These are phyloP conservation scores for Ooceraea biroi DNA, from an alignment of 1,140 invertebrate species.

Conservation along the genomic window DNA sequence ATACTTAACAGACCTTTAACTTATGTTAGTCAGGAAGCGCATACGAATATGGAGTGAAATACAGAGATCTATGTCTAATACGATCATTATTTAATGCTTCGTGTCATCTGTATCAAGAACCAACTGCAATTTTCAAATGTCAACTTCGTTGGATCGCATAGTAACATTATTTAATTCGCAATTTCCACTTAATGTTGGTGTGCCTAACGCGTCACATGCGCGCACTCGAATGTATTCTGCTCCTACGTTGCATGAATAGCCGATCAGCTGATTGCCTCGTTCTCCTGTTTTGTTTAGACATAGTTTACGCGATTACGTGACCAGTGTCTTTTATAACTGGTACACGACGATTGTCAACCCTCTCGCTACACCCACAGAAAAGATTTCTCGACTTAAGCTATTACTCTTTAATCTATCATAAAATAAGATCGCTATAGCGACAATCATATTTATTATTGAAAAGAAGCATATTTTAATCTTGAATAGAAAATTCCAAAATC, in stretches of 20 bases:
- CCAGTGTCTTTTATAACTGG: not conserved
- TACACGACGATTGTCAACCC: too few relatives aligned
- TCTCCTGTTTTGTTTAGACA: constrained; percentile 9
- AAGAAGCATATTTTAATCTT: too few relatives aligned
- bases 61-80: not conserved
- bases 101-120: not conserved
- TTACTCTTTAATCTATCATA: too few relatives aligned
- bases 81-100: constrained; percentile 9
- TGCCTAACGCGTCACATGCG: not conserved
- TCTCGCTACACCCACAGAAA: too few relatives aligned
- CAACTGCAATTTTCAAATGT: not conserved
- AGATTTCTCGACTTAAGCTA: too few relatives aligned
- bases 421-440: too few relatives aligned
- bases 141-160: not conserved
- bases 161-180: too few relatives aligned
- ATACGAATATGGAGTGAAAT: constrained; percentile 22
- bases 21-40: constrained; percentile 10
- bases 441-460: too few relatives aligned
- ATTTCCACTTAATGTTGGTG: too few relatives aligned
- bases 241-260: constrained; percentile 52
- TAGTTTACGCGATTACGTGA: constrained; percentile 35
- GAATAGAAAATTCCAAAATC: too few relatives aligned
- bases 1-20: constrained; percentile 44
- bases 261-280: constrained; percentile 41
- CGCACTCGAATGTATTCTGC: not conserved